phyloP scores from a whole-genome alignment of 2,113 vertebrate genomes.

The Dendrocopos noguchii region DNA sequence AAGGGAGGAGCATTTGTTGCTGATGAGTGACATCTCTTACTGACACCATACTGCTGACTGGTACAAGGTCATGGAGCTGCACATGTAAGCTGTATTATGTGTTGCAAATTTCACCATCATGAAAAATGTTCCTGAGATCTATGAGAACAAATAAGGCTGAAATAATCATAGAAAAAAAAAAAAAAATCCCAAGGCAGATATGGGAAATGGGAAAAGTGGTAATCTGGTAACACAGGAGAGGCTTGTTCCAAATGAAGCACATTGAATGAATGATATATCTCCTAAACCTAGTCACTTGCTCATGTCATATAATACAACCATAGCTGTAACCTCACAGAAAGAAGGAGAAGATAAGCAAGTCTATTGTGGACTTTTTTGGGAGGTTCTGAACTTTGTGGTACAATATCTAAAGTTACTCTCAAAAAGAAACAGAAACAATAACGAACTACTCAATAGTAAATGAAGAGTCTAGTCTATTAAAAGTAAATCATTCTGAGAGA shows the following conservation, averaged over 20 bases:
- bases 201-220: neutral
- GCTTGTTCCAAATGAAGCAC: neutral
- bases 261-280: neutral
- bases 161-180: neutral
- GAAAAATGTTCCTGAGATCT: neutral
- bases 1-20: neutral
- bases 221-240: neutral
- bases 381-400: neutral
- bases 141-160: neutral
- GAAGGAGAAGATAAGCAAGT: neutral
- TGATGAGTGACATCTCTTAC: neutral
- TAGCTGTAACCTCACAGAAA: neutral
- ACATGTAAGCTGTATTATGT: neutral
- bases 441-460: conserved; percentile 12
- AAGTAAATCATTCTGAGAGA: conserved; percentile 24
- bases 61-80: neutral
- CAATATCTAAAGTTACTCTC: neutral
- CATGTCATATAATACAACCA: neutral
- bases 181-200: neutral
- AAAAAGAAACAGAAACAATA: conserved; percentile 18
- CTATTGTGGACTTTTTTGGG: neutral
- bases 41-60: neutral
- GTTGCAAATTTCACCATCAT: neutral
- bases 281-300: neutral
- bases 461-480: neutral